Base-by-base conservation (phyloP, 2,888 invertebrate genomes). In the Phyllotreta striolata region DNA sequence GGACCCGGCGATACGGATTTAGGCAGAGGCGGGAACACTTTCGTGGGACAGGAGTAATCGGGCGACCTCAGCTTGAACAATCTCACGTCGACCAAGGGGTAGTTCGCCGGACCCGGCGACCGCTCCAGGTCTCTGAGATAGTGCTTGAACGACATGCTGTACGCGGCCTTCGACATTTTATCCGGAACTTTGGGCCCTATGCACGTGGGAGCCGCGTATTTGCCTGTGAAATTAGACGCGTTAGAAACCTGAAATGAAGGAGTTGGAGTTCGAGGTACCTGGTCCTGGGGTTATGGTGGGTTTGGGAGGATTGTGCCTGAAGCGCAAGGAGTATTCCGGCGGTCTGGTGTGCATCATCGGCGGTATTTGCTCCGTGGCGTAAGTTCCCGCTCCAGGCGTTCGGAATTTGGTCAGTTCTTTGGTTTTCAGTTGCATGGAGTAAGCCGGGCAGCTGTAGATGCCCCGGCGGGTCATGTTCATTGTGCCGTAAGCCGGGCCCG, bases 301-400 rank as follows among this genome's bases (percentile, higher is more conserved):
- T 13, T 66, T 71, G 12, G 64, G 57, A 43, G 68, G 59, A 6
- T 62, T 60, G 35, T 82, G 79, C 63, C 86, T 82, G 13, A 81
- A 79, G 43, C 84, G 83, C 76, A 89, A 84, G 0, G 85, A 84
- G 78, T 85, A 89, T 3, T 81, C 80, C 1, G 89, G 89, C 24
- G 88, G 83, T 59, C 85, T 82, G 34, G 80, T 81, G 51, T 84
- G 84, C 72, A 82, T 84, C 78, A 84, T 83, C 12, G 84, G 81
- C 3, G 80, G 81, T 64, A 84, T 85, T 62, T 83, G 82, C 75
- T 88, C 87, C 0, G 88, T 86, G 9, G 84, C 84, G 78, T 89
- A 88, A 9, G 87, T 85, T 3, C 87, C 88, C 0, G 89, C 89
- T 0, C 89, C 89, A 6, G 89, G 88, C 52, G 85, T 84, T 52